phyloP scores from a whole-genome alignment of 2,888 invertebrate genomes.

The Conomelus anceps region DNA sequence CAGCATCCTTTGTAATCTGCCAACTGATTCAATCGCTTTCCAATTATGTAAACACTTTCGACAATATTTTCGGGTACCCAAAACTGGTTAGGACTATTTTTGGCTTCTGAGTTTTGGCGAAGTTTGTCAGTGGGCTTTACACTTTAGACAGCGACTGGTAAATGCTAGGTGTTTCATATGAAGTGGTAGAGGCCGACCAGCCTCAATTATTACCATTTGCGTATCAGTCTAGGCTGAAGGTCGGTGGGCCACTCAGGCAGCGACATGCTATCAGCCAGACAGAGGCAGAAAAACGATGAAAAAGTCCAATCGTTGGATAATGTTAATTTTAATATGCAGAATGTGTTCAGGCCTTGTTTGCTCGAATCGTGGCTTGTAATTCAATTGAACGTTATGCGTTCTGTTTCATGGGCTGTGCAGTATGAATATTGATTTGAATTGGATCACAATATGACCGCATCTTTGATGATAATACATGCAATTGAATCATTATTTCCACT shows the following conservation, averaged over 20 bases:
- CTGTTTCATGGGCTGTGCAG: background rate
- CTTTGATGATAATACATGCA: background rate
- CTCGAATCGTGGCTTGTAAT: background rate
- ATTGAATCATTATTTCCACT: background rate
- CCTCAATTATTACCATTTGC: background rate
- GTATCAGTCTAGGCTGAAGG: background rate
- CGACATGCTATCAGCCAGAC: background rate
- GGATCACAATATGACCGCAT: background rate
- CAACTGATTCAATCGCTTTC: background rate
- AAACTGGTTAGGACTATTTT: background rate
- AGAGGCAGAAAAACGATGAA: background rate
- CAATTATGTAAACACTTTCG: background rate
- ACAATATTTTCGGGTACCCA: background rate
- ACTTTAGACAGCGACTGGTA: background rate
- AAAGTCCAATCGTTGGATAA: background rate
- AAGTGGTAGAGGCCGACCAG: background rate
- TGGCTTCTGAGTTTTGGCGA: background rate
- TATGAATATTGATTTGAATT: background rate
- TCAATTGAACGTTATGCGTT: background rate
- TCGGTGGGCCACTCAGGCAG: background rate
- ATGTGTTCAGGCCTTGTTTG: background rate
- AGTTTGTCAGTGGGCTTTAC: background rate
- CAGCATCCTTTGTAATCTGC: no score
- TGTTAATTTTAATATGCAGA: background rate
- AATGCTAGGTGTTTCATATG: background rate